Conservation (phyloP, 2,888 invertebrate genomes). For the Agrypnus murinus region DNA sequence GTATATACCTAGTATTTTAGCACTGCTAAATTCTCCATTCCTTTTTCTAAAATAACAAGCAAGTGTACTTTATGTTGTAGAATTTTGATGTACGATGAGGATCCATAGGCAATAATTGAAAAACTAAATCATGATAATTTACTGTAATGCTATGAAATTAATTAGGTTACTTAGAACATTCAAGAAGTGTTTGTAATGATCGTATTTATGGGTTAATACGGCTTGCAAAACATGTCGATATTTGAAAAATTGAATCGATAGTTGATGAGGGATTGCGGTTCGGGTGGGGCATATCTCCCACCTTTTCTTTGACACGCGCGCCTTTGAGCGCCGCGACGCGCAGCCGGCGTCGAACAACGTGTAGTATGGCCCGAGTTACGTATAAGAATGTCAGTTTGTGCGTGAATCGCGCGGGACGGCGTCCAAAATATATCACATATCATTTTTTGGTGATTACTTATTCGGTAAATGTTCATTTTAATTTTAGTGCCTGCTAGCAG, state of each 20-base stretch:
- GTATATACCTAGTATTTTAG: too few species aligned
- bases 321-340: constrained; percentile 55
- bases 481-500: constrained; percentile 62
- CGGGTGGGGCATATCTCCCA: constrained; percentile 54
- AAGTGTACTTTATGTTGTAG: too few species aligned
- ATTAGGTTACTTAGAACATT: too few species aligned
- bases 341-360: constrained; percentile 63
- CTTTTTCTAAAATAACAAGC: too few species aligned
- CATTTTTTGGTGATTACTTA: constrained; percentile 60
- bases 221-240: constrained; percentile 54
- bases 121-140: too few species aligned
- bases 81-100: too few species aligned
- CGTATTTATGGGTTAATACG: not conserved
- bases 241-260: constrained; percentile 58
- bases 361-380: constrained; percentile 67
- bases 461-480: constrained; percentile 60
- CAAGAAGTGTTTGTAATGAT: too few species aligned
- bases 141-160: too few species aligned
- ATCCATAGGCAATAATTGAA: too few species aligned
- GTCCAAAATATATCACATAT: constrained; percentile 61
- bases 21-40: too few species aligned
- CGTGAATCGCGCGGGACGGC: constrained; percentile 60
- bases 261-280: constrained; percentile 48
- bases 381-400: constrained; percentile 62
- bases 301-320: constrained; percentile 59